Conservation (phyloP, 1,140 invertebrate species). For the Euura lappo region DNA sequence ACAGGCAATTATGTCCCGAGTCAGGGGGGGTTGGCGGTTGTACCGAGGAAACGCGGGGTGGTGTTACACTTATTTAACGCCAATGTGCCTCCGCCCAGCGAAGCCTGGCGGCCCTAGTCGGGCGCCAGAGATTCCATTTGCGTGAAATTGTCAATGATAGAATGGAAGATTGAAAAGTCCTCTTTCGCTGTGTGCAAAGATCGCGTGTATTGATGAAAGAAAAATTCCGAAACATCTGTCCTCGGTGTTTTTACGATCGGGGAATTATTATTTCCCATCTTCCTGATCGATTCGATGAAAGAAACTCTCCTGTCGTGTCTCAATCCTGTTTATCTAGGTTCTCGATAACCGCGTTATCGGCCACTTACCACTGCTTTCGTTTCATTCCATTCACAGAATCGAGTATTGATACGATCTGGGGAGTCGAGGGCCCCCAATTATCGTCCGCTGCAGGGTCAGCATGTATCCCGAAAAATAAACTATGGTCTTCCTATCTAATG, state of each 20-base stretch:
- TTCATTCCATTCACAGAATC: conserved; percentile 47
- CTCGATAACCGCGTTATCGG: conserved; percentile 47
- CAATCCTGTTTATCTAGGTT: conserved; percentile 45
- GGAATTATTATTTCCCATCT: too few species aligned
- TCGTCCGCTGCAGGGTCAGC: too few species aligned
- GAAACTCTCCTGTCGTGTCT: too few species aligned
- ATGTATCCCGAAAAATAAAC: too few species aligned
- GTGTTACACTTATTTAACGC: conserved; percentile 62
- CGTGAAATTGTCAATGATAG: conserved; percentile 58
- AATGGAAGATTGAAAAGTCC: conserved; percentile 56
- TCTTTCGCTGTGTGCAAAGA: conserved; percentile 14
- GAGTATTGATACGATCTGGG: conserved; percentile 21
- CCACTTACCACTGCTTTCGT: conserved; percentile 48
- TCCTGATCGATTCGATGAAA: too few species aligned
- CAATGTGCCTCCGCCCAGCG: conserved; percentile 53
- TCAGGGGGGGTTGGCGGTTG: conserved; percentile 17
- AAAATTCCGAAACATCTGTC: too few species aligned
- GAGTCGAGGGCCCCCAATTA: background rate
- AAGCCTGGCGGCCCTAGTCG: conserved; percentile 27
- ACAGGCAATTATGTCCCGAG: conserved; percentile 45
- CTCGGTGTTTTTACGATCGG: too few species aligned
- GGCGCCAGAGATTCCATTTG: conserved; percentile 48
- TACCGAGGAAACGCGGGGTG: conserved; percentile 8
- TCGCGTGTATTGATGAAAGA: too few species aligned
- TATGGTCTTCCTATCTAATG: too few species aligned